Evolutionary conservation across 1,140 invertebrate genomes (phyloP), one percentile per base, ranked within the genome.

Genomic region (Diorhabda carinulata): DNA sequence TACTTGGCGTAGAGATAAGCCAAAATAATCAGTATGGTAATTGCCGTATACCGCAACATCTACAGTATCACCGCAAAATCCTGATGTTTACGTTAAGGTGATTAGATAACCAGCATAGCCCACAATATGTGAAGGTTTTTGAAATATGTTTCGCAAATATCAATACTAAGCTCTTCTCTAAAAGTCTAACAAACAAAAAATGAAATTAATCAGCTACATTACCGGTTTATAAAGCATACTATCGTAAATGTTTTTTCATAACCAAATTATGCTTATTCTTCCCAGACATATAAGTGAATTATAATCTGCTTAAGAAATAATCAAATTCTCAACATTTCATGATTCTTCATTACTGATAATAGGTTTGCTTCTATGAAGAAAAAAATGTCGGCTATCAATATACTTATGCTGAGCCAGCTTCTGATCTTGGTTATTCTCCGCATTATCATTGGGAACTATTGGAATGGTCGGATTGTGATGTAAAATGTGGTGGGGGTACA

Each of bases 361-460:
- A 84, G 83, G 82, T 83, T 52, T 74, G 73, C 2, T 85, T 83
- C 68, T 82, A 79, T 68, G 61, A 71, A 8, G 61, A 65, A 0
- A 47, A 75, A 45, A 85, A 84, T 74, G 79, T 80, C 6, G 83
- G 83, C 1, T 78, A 84, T 25, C 69, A 70, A 41, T 86, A 84
- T 64, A 78, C 75, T 62, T 85, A 83, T 69, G 81, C 81, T 40
- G 73, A 80, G 59, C 74, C 69, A 25, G 69, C 76, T 3, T 25
- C 66, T 8, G 76, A 78, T 68, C 57, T 69, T 2, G 67, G 72
- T 3, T 81, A 82, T 63, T 71, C 68, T 4, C 81, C 84, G 2
- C 79, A 76, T 59, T 85, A 85, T 62, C 73, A 81, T 10, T 86
- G 84, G 85, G 84, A 86, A 66, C 81, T 83, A 63, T 66, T 80